Conservation (phyloP, 2,888 invertebrate species). For the Sepioteuthis lessoniana region DNA sequence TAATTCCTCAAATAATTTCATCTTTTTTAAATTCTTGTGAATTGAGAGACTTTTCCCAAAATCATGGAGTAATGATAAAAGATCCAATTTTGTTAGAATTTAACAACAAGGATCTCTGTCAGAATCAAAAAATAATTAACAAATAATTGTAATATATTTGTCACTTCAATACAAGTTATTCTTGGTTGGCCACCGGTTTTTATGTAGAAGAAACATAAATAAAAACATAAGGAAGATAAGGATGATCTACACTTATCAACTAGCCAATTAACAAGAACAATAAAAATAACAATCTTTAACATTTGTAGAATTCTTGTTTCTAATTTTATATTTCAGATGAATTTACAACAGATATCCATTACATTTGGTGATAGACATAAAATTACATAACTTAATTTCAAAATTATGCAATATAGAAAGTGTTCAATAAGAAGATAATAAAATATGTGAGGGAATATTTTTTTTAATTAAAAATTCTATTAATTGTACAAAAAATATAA, state of each 20-base stretch:
- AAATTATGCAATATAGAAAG: neutral
- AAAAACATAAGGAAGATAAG: neutral
- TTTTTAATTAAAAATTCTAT: neutral
- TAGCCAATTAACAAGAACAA: neutral
- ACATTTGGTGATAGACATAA: too few relatives aligned
- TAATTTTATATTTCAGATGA: neutral
- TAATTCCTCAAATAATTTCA: too few relatives aligned
- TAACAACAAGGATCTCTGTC: neutral
- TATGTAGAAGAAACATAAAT: neutral
- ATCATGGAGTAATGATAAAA: neutral
- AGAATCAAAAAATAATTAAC: neutral
- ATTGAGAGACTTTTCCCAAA: neutral
- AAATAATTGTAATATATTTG: neutral
- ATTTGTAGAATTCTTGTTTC: neutral
- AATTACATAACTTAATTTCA: neutral
- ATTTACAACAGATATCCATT: neutral
- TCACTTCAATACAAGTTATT: neutral
- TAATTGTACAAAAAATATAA: neutral
- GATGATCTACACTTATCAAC: neutral
- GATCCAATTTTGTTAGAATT: neutral
- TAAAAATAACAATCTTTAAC: neutral
- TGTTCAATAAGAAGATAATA: neutral
- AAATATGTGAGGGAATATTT: conserved; percentile 2
- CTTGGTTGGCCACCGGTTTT: neutral
- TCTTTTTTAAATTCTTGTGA: neutral